Evolutionary conservation across 2,113 vertebrate genomes (phyloP).

Genomic region (Melanotaenia duboulayi): DNA sequence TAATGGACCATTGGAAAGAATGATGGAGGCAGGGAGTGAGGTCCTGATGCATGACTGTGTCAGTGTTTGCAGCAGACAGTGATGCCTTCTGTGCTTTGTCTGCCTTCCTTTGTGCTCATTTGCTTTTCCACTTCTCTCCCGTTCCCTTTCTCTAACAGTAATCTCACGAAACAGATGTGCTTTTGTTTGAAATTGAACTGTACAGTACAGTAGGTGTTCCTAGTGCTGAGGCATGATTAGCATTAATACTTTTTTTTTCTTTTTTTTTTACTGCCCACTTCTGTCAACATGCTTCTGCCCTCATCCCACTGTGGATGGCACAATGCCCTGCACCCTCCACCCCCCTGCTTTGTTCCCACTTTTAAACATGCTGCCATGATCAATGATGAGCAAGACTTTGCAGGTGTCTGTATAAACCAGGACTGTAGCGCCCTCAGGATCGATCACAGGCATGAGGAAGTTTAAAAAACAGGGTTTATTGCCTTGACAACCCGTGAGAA

Average conservation of each 20-base stretch:
- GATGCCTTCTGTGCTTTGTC: slow-evolving; percentile 74
- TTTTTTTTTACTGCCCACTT: slow-evolving; percentile 9
- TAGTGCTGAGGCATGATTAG: slow-evolving; percentile 30
- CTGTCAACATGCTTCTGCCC: slow-evolving; percentile 9
- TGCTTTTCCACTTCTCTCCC: slow-evolving; percentile 40
- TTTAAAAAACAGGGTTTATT: no score
- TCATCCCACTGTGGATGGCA: slow-evolving; percentile 11
- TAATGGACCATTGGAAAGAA: slow-evolving; percentile 64
- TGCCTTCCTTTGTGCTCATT: slow-evolving; percentile 48
- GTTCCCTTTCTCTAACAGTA: slow-evolving; percentile 40
- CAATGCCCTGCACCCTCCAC: not conserved
- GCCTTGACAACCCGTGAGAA: no score
- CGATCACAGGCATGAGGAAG: no score
- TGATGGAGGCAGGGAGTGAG: slow-evolving; percentile 69
- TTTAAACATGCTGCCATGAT: slow-evolving; percentile 5
- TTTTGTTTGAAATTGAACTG: slow-evolving; percentile 67
- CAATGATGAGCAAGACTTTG: not conserved
- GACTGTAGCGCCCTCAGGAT: no score
- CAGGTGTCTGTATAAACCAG: not conserved
- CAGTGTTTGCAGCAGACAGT: slow-evolving; percentile 73
- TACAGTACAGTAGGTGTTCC: slow-evolving; percentile 62
- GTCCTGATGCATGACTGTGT: slow-evolving; percentile 72
- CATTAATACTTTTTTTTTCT: slow-evolving; percentile 40
- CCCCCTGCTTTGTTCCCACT: slow-evolving; percentile 8
- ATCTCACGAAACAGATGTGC: slow-evolving; percentile 60